Base-by-base conservation (phyloP, 2,113 vertebrate species). In the Herpailurus yagouaroundi region DNA sequence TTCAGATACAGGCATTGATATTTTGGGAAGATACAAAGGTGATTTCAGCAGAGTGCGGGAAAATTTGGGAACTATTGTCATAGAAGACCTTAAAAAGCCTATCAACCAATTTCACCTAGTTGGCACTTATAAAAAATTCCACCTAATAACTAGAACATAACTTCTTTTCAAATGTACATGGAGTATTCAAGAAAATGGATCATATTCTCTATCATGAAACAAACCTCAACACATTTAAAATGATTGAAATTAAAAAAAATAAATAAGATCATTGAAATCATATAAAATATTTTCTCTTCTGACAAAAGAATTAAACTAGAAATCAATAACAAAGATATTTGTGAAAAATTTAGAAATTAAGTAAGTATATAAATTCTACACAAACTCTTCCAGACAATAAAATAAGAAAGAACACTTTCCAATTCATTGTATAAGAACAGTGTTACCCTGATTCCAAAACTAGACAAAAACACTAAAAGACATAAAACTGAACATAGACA, bases 191-290 rank as follows among this genome's bases (percentile, higher is more conserved):
- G 13, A 31, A 91, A 91, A 64, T 87, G 55, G 33, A 13, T 10
- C 45, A 50, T 57, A 85, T 36, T 77, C 21, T 52, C 19, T 83
- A 7, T 57, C 50, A 60, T 31, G 82, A 68, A 86, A 86, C 64
- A 74, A 81, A 31, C 16, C 38, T 91, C 48, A 95, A 31, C 74
- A 86, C 38, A 90, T 60, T 95, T 91, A 86, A 93, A 74, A 50
- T 91, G 36, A 57, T 25, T 68, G 5, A 60, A 60, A 60, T 9
- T 23, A 19, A 60, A 60, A 60, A 60, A 60, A 23, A 60, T 23
- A 60, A 60, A 25, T 91, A 86, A 93, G 66, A 41, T 81, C 27
- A 57, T 31, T 76, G 7, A 64, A 77, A 13, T 85, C 3, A 79
- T 92, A 36, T 9, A 81, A 91, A 90, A 90, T 97, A 87, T 76